Evolutionary conservation across 2,888 invertebrate genomes (phyloP).

Genomic region (Cotesia congregata): DNA sequence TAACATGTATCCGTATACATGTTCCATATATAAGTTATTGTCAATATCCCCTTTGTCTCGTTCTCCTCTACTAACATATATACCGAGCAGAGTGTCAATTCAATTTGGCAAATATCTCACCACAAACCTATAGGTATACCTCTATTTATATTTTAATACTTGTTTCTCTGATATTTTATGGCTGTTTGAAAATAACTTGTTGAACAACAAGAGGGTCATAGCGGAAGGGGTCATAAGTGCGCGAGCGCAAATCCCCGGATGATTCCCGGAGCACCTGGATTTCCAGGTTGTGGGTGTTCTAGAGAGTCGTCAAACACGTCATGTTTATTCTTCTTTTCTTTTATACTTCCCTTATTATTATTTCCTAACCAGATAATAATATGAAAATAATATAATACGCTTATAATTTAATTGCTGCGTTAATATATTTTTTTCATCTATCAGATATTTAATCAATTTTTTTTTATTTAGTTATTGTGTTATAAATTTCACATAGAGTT

Average conservation of each 20-base stretch:
- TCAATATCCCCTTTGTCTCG: constrained; percentile 17
- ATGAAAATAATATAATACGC: not conserved
- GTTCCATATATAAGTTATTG: not conserved
- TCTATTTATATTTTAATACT: not conserved
- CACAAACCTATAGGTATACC: constrained; percentile 34
- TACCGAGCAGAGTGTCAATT: constrained; percentile 14
- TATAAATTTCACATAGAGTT: too few species aligned
- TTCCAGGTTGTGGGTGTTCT: constrained; percentile 49
- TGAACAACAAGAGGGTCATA: constrained; percentile 14
- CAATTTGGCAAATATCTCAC: constrained; percentile 28
- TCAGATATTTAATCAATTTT: too few species aligned
- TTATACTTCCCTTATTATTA: constrained; percentile 18
- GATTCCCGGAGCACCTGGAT: constrained; percentile 57
- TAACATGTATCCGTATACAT: not conserved
- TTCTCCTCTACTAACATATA: not conserved
- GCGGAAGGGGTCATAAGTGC: constrained; percentile 50
- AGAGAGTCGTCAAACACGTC: not conserved
- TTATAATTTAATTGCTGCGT: not conserved
- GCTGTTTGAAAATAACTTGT: constrained; percentile 16
- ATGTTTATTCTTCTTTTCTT: constrained; percentile 35
- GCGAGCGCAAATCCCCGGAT: constrained; percentile 54
- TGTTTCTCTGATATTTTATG: constrained; percentile 14
- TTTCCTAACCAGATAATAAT: constrained; percentile 10
- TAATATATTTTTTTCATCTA: not conserved
- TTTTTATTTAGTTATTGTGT: too few species aligned